These are phyloP conservation scores for Apodemia mormo DNA, from an alignment of 2,888 invertebrate species.

Conservation along the genomic window DNA sequence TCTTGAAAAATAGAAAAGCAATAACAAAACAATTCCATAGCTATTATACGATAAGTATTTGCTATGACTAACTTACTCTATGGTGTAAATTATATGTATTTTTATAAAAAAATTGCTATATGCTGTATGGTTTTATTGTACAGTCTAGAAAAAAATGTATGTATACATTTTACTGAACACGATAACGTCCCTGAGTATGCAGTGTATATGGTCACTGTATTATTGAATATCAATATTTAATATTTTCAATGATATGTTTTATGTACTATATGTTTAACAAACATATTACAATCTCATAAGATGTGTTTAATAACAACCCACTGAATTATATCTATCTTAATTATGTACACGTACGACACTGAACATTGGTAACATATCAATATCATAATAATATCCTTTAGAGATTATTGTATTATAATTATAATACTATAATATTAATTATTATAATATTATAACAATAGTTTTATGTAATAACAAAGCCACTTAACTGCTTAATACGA, in stretches of 20 bases:
- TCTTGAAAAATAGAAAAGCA: neutral
- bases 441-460: constrained; percentile 24
- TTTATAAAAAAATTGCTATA: neutral
- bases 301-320: constrained; percentile 57
- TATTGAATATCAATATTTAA: constrained; percentile 46
- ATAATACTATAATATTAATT: constrained; percentile 28
- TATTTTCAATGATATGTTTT: constrained; percentile 73
- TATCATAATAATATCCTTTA: constrained; percentile 47
- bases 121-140: neutral
- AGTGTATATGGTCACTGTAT: constrained; percentile 16
- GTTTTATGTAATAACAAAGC: constrained; percentile 38
- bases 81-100: constrained; percentile 6
- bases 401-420: constrained; percentile 56
- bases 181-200: neutral
- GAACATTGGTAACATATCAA: constrained; percentile 63
- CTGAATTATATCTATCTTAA: constrained; percentile 49
- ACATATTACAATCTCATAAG: constrained; percentile 59
- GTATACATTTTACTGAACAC: neutral
- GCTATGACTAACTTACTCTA: constrained; percentile 6
- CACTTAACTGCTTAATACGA: constrained; percentile 19
- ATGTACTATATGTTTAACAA: constrained; percentile 74
- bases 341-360: constrained; percentile 64
- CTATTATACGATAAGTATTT: neutral
- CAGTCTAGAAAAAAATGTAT: neutral
- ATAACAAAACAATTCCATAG: neutral